Evolutionary conservation across 1,140 invertebrate genomes (phyloP), one percentile per base, ranked within the genome.

Genomic region (Ladona fulva): DNA sequence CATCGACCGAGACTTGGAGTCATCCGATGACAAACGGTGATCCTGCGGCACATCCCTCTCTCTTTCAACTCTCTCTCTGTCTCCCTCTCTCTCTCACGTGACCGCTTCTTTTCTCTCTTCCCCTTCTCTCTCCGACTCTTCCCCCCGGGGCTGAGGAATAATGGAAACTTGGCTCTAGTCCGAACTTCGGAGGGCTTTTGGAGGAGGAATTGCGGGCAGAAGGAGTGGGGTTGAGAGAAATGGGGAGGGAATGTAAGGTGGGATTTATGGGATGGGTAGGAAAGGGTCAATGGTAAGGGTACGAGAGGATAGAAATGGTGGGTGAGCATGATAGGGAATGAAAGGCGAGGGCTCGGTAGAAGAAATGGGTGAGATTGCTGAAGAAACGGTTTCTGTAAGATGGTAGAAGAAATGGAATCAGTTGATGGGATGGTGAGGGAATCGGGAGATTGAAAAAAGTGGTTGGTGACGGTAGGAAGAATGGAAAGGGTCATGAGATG

Each of bases 111-210:
- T 19, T 52, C 44, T 52, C 44, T 19, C 44, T 52, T 52, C 44
- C 44, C 44, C 19, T 19, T 52, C 19, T 52, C 44, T n/a, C n/a
- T n/a, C 44, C 44, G 44, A 52, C 44, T n/a, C n/a, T 52, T 10
- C 3, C 52, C 52, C 52, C 52, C 5, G 52, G 52, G 52, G n/a
- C 52, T 66, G 52, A 19, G 52, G 52, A 66, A 66, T 66, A 66
- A 66, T 66, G 52, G 52, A 66, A 66, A 66, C 52, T 66, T 66
- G 52, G 52, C 52, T 66, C 52, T 66, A 5, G 52, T 66, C 52
- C 52, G 52, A 66, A 66, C 52, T 66, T 66, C 52, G 52, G 52
- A 22, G 52, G 52, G 52, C n/a, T 66, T 66, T 66, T 66, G 52
- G 52, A 16, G 52, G n/a, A 66, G 52, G 19, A 19, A 52, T 52